Base-by-base conservation (phyloP, 1,140 invertebrate genomes). In the Copidosoma floridanum region DNA sequence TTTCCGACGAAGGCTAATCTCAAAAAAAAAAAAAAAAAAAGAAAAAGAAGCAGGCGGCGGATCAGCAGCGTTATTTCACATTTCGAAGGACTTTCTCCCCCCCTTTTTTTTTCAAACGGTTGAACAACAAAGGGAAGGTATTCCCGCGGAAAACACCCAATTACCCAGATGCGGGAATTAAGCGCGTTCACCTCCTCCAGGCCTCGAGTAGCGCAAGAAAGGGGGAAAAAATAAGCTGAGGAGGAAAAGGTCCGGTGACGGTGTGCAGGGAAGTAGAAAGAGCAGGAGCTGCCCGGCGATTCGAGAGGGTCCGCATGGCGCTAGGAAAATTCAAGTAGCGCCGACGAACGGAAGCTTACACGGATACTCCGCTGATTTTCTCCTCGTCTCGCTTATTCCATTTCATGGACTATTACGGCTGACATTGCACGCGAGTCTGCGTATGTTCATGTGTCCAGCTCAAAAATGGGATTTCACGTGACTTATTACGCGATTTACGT, bases 401-500 rank as follows among this genome's bases (percentile, higher is more conserved):
- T 61, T 61, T 61, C 46, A 61, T 21, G 51, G 43, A 54, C 44
- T 54, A 61, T 61, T 61, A 61, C 41, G 44, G 40, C 18, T 10
- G 23, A 43, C 20, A 8, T 5, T 20, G 5, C 18, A 10, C 18
- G 5, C 18, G 7, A 43, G n/a, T n/a, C n/a, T n/a, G n/a, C n/a
- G n/a, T n/a, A n/a, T n/a, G n/a, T n/a, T n/a, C n/a, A n/a, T n/a
- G n/a, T n/a, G n/a, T n/a, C n/a, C n/a, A n/a, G n/a, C 18, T 21
- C 44, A 11, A 27, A 23, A 48, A 61, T 50, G 52, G 46, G 37
- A 50, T 61, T 46, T 55, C 16, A 26, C 38, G 44, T 55, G 59
- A 56, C 59, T 61, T 61, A 61, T 61, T 61, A 56, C 46, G 48
- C 58, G 58, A 60, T 60, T 60, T 54, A 54, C 47, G 52, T 55